A percentile compares a stretch with the other conserved stretches of the same genome.
These are phyloP conservation scores for Mobula birostris DNA, from an alignment of 2,113 vertebrate genomes.

Conservation along the genomic window DNA sequence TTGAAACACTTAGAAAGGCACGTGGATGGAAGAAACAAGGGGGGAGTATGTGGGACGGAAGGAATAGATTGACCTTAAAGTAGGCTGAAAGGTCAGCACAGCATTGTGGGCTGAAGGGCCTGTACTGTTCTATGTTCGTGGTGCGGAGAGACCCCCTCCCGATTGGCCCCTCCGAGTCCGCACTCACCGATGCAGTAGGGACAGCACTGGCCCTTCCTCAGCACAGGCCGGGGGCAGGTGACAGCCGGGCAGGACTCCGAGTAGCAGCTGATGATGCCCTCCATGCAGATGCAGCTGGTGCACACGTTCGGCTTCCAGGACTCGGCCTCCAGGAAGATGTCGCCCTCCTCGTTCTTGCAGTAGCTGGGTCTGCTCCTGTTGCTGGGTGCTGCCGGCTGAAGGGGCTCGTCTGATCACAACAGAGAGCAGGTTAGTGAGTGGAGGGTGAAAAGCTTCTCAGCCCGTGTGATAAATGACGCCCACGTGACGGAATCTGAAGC, in stretches of 20 bases:
- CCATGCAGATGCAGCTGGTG: slow-evolving; percentile 76
- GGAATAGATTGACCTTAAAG: too few relatives aligned
- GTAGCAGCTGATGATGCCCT: slow-evolving; percentile 74
- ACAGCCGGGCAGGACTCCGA: slow-evolving; percentile 76
- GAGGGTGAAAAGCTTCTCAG: too few relatives aligned
- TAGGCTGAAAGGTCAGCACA: too few relatives aligned
- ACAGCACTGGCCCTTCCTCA: slow-evolving; percentile 83
- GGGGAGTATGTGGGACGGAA: too few relatives aligned
- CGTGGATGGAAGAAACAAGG: too few relatives aligned
- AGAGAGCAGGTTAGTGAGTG: too few relatives aligned
- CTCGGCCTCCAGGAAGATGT: slow-evolving; percentile 81
- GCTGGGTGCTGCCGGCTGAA: slow-evolving; percentile 59
- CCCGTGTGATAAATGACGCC: too few relatives aligned
- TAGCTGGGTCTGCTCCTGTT: slow-evolving; percentile 74
- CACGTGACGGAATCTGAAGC: too few relatives aligned
- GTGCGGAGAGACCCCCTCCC: too few relatives aligned
- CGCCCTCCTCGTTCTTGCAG: slow-evolving; percentile 73
- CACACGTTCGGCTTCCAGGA: slow-evolving; percentile 86
- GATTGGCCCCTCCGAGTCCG: not conserved
- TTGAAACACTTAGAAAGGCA: too few relatives aligned
- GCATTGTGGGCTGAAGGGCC: too few relatives aligned
- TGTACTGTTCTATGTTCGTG: too few relatives aligned
- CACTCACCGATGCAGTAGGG: slow-evolving; percentile 81
- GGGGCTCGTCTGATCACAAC: slow-evolving; percentile 59
- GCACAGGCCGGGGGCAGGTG: slow-evolving; percentile 70